Percentiles rank a stretch among this genome's conserved stretches.
Conservation (phyloP, 2,888 invertebrate species). For the Serrognathus titanus region DNA sequence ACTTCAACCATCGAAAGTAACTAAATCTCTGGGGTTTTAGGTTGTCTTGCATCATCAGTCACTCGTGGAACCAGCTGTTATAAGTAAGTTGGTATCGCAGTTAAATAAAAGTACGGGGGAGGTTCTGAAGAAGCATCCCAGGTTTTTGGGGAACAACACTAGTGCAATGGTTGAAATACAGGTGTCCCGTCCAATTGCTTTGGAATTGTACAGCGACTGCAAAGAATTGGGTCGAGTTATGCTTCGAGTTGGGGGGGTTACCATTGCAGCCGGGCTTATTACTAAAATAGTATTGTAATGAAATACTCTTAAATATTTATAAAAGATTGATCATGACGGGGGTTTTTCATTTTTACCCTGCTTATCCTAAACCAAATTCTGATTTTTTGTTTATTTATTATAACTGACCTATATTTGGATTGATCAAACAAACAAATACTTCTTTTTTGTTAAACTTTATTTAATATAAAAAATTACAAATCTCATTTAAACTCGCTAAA, state of each 20-base stretch:
- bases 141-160: slow-evolving; percentile 83
- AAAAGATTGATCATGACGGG: neutral
- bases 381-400: too few relatives aligned
- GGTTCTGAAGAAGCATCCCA: slow-evolving; percentile 83
- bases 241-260: slow-evolving; percentile 84
- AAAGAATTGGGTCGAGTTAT: slow-evolving; percentile 94
- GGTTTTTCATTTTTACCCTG: neutral
- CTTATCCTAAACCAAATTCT: neutral
- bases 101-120: slow-evolving; percentile 92
- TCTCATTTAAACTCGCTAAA: too few relatives aligned
- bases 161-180: slow-evolving; percentile 89
- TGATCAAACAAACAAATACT: too few relatives aligned
- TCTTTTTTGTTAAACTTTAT: too few relatives aligned
- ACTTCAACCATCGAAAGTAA: neutral
- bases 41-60: slow-evolving; percentile 89
- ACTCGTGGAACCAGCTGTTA: slow-evolving; percentile 83
- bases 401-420: too few relatives aligned
- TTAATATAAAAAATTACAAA: too few relatives aligned
- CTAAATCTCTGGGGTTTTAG: slow-evolving; percentile 41
- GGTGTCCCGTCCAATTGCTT: slow-evolving; percentile 78
- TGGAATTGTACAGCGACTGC: slow-evolving; percentile 87
- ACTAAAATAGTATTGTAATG: slow-evolving; percentile 60
- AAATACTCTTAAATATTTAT: neutral
- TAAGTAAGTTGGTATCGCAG: slow-evolving; percentile 81
- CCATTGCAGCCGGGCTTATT: slow-evolving; percentile 94